Conservation (phyloP, 2,888 invertebrate genomes). For the Andrena flavipes region DNA sequence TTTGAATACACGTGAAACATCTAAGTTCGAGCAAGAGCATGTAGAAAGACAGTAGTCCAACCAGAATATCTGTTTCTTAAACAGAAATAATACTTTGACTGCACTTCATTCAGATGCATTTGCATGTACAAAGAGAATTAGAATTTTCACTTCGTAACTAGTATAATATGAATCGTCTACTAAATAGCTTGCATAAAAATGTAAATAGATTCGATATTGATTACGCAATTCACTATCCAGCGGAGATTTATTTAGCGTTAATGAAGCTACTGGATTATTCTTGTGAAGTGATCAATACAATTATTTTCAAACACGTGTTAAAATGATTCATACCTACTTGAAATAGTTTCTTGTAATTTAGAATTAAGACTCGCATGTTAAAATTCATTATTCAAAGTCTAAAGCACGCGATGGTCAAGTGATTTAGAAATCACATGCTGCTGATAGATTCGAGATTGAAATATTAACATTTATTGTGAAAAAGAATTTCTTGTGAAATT, state of each 20-base stretch:
- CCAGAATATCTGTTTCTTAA: not conserved
- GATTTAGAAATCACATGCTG: no score
- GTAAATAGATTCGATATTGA: not conserved
- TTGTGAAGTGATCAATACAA: no score
- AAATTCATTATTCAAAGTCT: no score
- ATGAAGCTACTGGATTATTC: no score
- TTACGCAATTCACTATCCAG: not conserved
- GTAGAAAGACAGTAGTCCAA: not conserved
- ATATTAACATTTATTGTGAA: no score
- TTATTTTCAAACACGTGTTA: no score
- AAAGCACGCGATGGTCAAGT: not conserved
- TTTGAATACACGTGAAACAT: not conserved
- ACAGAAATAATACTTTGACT: not conserved
- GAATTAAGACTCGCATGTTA: no score
- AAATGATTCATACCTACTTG: no score
- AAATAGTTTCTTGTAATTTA: no score
- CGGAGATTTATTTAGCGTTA: not conserved
- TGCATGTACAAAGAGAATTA: constrained; percentile 30
- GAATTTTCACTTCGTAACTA: not conserved
- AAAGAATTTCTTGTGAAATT: no score
- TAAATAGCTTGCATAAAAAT: constrained; percentile 1
- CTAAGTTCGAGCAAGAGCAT: constrained; percentile 12
- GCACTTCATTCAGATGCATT: not conserved
- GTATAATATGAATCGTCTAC: not conserved
- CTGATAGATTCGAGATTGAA: no score